phyloP scores from a whole-genome alignment of 2,797 vertebrate genomes.

The Enteromius unitaeniatus region DNA sequence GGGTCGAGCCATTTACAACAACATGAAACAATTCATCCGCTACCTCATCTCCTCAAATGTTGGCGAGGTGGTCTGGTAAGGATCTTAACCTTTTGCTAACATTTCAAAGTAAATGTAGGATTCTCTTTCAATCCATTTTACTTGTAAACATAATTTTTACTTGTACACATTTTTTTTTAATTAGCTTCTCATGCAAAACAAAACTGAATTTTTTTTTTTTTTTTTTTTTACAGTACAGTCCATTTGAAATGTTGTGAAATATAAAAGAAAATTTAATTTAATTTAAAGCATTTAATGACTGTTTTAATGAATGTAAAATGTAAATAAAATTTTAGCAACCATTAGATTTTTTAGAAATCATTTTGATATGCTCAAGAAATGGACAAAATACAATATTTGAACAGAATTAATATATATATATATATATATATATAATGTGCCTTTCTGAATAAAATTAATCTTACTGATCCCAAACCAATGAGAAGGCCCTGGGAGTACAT shows the following conservation, averaged over 20 bases:
- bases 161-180: neutral
- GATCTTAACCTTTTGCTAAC: neutral
- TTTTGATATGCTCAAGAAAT: neutral
- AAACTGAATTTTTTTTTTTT: neutral
- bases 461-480: neutral
- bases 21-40: constrained; percentile 99
- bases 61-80: constrained; percentile 97
- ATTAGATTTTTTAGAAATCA: neutral
- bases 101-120: neutral
- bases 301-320: too few relatives aligned
- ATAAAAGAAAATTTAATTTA: too few relatives aligned
- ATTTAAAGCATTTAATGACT: too few relatives aligned
- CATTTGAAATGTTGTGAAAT: neutral
- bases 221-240: too few relatives aligned
- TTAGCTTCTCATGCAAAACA: neutral
- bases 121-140: too few relatives aligned
- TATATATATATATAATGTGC: too few relatives aligned
- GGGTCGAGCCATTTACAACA: constrained; percentile 97
- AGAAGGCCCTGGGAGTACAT: neutral
- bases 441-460: neutral
- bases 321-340: neutral
- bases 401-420: too few relatives aligned
- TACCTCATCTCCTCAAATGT: constrained; percentile 99
- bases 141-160: neutral
- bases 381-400: neutral